Conservation (phyloP, 2,888 invertebrate genomes). For the Pheosia tremula region DNA sequence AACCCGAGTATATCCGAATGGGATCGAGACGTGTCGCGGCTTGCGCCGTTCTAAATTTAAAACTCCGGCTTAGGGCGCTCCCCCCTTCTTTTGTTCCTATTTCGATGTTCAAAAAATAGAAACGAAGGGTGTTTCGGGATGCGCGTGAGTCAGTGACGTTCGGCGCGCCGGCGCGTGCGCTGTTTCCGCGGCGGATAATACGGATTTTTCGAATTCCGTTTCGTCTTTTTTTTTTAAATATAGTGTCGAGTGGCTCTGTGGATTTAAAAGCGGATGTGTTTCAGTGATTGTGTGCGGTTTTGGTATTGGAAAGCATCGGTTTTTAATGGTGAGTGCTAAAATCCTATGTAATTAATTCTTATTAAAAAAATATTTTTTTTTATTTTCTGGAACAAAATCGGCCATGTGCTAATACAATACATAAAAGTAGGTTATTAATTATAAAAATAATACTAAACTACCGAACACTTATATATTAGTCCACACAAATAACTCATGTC, state of each 20-base stretch:
- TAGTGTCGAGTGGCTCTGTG: slow-evolving; percentile 48
- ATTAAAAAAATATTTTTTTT: background rate
- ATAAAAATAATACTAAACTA: no score
- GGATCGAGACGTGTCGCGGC: slow-evolving; percentile 58
- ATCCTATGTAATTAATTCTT: no score
- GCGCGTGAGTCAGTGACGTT: slow-evolving; percentile 79
- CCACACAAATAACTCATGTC: background rate
- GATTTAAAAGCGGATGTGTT: slow-evolving; percentile 28
- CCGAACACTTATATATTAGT: background rate
- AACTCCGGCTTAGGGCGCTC: slow-evolving; percentile 69
- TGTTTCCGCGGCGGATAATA: slow-evolving; percentile 44
- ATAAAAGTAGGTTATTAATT: no score
- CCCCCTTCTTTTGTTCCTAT: slow-evolving; percentile 83
- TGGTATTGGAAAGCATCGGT: slow-evolving; percentile 19
- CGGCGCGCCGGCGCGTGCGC: slow-evolving; percentile 74
- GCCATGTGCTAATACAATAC: no score
- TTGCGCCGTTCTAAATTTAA: slow-evolving; percentile 72
- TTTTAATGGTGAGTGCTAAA: slow-evolving; percentile 6
- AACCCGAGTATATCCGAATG: slow-evolving; percentile 49
- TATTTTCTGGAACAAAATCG: background rate
- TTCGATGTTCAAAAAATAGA: slow-evolving; percentile 80
- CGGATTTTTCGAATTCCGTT: slow-evolving; percentile 36
- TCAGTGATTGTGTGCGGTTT: slow-evolving; percentile 32
- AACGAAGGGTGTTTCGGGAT: slow-evolving; percentile 74
- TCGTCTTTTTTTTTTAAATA: slow-evolving; percentile 33